Conservation (phyloP, 1,140 invertebrate genomes). For the Pinna nobilis region DNA sequence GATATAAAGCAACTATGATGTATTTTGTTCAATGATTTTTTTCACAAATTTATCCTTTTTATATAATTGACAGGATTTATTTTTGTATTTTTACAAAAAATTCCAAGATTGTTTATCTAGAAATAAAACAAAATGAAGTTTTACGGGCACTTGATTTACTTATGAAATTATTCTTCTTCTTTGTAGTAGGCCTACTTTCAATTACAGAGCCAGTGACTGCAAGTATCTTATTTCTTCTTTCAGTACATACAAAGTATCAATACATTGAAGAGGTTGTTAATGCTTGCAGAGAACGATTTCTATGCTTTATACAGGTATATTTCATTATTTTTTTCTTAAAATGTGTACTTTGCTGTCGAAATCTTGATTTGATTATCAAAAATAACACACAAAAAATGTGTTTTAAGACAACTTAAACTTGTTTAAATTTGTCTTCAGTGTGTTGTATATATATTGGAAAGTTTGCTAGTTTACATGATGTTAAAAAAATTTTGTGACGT, state of each 20-base stretch:
- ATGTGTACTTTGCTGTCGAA: no score
- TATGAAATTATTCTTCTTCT: not conserved
- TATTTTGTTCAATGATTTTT: not conserved
- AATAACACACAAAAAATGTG: no score
- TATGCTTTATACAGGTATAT: constrained; percentile 43
- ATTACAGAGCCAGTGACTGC: no score
- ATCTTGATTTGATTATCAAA: no score
- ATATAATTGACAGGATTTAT: no score
- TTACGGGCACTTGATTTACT: not conserved
- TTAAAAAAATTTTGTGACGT: no score
- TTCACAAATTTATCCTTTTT: no score
- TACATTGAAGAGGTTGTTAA: constrained; percentile 38
- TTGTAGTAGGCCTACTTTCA: not conserved
- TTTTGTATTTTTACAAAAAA: no score
- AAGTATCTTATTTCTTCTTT: not conserved
- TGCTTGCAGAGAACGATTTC: constrained; percentile 39
- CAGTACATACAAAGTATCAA: constrained; percentile 48
- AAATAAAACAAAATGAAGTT: not conserved
- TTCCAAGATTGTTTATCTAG: not conserved
- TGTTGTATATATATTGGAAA: no score
- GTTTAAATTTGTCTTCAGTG: no score
- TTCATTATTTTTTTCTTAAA: not conserved
- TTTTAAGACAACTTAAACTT: no score
- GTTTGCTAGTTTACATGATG: no score
- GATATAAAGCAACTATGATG: not conserved